Percentiles rank a stretch among this genome's conserved stretches.
Evolutionary conservation across 1,140 invertebrate genomes (phyloP).

Genomic region (Bradysia coprophila): DNA sequence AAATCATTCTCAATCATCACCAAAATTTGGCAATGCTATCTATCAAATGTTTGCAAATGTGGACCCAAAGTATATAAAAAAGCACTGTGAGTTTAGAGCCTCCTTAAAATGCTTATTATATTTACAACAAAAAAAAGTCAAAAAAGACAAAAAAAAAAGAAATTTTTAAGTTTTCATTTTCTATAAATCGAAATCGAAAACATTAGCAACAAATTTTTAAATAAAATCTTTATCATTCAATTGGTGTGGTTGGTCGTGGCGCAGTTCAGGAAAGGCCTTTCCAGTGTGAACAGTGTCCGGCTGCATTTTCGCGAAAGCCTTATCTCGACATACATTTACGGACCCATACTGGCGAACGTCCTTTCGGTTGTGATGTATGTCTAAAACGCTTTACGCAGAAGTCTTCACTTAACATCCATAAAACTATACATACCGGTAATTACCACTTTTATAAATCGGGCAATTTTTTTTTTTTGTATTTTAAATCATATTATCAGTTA

Average conservation of each 20-base stretch:
- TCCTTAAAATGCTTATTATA: background rate
- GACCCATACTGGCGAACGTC: conserved; percentile 51
- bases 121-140: too few relatives aligned
- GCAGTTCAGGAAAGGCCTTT: conserved; percentile 38
- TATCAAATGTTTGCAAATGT: too few relatives aligned
- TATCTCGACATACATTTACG: conserved; percentile 58
- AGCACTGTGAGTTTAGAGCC: too few relatives aligned
- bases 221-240: too few relatives aligned
- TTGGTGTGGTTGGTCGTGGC: conserved; percentile 25
- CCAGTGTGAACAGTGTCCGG: conserved; percentile 51
- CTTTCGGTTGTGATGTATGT: conserved; percentile 51
- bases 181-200: too few relatives aligned
- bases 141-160: background rate
- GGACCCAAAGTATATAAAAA: too few relatives aligned
- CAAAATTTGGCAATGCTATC: too few relatives aligned
- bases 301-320: conserved; percentile 48
- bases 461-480: too few relatives aligned
- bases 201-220: too few relatives aligned
- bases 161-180: background rate
- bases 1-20: too few relatives aligned
- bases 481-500: too few relatives aligned
- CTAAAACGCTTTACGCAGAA: conserved; percentile 49
- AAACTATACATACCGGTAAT: conserved; percentile 52
- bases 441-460: too few relatives aligned
- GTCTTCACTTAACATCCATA: conserved; percentile 53